A percentile compares a stretch with the other conserved stretches of the same genome.
Evolutionary conservation across 1,140 invertebrate species (phyloP).

Genomic region (Caligus rogercresseyi): DNA sequence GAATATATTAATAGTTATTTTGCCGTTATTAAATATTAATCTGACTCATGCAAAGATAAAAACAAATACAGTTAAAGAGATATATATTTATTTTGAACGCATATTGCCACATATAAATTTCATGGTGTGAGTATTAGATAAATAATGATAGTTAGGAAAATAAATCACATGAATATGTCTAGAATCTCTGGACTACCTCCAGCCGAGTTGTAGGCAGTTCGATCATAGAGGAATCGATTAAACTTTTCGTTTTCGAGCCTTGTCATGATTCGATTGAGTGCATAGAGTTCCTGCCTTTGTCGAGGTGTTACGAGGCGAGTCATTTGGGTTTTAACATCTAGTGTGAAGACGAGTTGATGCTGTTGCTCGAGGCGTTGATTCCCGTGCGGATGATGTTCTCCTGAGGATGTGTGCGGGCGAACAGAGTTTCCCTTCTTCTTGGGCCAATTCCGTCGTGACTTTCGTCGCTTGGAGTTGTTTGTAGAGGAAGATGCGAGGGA

Average conservation of each 20-base stretch:
- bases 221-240: not conserved
- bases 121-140: too few relatives aligned
- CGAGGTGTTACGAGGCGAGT: not conserved
- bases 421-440: not conserved
- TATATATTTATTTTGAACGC: too few relatives aligned
- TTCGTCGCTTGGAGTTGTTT: not conserved
- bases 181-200: not conserved
- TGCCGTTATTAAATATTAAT: too few relatives aligned
- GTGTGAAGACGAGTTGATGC: not conserved
- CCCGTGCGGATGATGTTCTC: not conserved
- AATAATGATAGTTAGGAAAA: too few relatives aligned
- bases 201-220: not conserved
- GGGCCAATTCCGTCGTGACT: not conserved
- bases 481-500: not conserved
- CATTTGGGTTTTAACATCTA: slow-evolving; percentile 9
- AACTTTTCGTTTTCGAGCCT: not conserved
- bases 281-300: slow-evolving; percentile 6
- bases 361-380: not conserved
- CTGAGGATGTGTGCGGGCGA: not conserved
- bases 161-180: not conserved
- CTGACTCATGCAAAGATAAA: too few relatives aligned
- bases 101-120: too few relatives aligned
- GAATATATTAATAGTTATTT: too few relatives aligned
- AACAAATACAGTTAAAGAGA: too few relatives aligned
- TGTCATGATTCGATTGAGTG: slow-evolving; percentile 8